These are phyloP conservation scores for Eristalis tenax DNA, from an alignment of 2,888 invertebrate genomes.

Conservation along the genomic window DNA sequence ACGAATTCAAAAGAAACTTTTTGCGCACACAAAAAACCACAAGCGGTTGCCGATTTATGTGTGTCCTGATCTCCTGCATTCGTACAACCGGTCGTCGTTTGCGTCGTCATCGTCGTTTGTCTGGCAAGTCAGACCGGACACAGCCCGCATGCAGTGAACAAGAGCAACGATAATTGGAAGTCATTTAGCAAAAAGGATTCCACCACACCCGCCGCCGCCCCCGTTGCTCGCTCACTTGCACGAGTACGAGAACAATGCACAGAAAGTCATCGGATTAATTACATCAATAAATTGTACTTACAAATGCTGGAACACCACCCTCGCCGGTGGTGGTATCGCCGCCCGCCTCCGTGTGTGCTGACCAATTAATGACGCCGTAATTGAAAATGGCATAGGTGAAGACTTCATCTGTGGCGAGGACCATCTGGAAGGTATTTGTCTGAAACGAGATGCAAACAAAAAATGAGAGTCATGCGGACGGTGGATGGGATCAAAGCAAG, in stretches of 20 bases:
- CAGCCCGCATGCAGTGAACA: constrained; percentile 28
- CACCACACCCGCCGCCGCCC: neutral
- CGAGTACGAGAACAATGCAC: neutral
- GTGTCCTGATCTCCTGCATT: neutral
- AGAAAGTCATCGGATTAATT: constrained; percentile 53
- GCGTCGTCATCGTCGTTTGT: neutral
- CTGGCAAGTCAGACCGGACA: neutral
- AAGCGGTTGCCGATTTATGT: neutral
- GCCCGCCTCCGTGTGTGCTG: constrained; percentile 94
- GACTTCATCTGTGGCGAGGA: constrained; percentile 95
- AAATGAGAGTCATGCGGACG: neutral
- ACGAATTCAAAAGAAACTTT: constrained; percentile 53
- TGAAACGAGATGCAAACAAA: constrained; percentile 79
- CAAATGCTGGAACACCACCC: constrained; percentile 93
- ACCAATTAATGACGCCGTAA: constrained; percentile 95
- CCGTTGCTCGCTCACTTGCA: neutral
- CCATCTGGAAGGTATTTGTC: constrained; percentile 98
- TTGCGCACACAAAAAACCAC: constrained; percentile 1
- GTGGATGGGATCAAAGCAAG: neutral
- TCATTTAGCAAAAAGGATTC: constrained; percentile 53
- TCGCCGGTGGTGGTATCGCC: constrained; percentile 93
- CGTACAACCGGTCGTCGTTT: neutral
- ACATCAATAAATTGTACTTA: constrained; percentile 82
- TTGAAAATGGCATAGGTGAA: constrained; percentile 97
- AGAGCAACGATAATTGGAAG: constrained; percentile 55